Base-by-base conservation (phyloP, 2,888 invertebrate species). In the Dicroscelio sp. region DNA sequence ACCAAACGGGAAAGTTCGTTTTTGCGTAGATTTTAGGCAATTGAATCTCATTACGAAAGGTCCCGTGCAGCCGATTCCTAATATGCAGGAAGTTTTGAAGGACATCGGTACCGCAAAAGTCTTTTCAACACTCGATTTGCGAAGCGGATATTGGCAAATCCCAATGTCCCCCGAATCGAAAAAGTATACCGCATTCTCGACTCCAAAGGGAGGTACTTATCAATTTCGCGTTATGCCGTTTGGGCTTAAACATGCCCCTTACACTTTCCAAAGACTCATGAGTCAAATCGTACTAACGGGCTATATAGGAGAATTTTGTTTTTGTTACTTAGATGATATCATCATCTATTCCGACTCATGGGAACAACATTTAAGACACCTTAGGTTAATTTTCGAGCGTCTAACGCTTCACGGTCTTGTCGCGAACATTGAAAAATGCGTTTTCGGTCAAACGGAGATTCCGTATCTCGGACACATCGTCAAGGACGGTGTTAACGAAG, bases 1-100 rank as follows among this genome's bases (percentile, higher is more conserved):
- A 43, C 30, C 30, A 20, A 87, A 93, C n/a, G 87, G 80, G 0
- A 31, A 52, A 27, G 82, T 55, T 5, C 76, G 93, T 0, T 93
- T 82, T 30, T 80, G 80, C 67, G 67, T 80, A 1, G 80, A 80
- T 23, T 80, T 52, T 43, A 43, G 67, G 3, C 1, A 82, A 17
- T 17, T 86, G 3, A 90, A 90, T 17, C 5, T 35, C 1, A 23
- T 86, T 1, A 23, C 86, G 0, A 43, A 86, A 38, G 83, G 63
- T 12, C 31, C 71, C 2, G 23, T 52, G 0, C 86, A 90, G 43
- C 78, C 65, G 4, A 85, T 76, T 5, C 85, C 85, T 0, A 12
- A 85, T 10, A 48, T 83, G 83, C 33, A 48, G 0, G 73, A 73
- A 4, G 23, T 63, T 5, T 6, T 83, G 0, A 83, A 43, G 23